Conservation (phyloP, 2,888 invertebrate genomes). For the Campoplex nolae region DNA sequence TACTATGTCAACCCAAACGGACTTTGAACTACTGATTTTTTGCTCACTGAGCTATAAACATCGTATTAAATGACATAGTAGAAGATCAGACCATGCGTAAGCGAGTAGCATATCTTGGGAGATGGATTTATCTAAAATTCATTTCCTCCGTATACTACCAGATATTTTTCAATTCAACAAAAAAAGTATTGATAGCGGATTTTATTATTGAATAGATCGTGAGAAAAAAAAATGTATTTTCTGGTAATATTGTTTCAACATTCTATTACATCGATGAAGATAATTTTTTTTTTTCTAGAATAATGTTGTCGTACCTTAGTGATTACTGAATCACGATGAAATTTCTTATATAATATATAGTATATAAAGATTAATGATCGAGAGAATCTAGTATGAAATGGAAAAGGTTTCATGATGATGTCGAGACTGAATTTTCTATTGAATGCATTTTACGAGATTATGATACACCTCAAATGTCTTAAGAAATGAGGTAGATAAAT, state of each 20-base stretch:
- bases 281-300: background rate
- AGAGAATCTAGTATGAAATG: background rate
- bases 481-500: slow-evolving; percentile 20
- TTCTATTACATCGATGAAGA: background rate
- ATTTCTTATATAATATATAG: background rate
- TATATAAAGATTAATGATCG: background rate
- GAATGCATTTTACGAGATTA: slow-evolving; percentile 19
- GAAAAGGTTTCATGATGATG: background rate
- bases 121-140: background rate
- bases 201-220: too few relatives aligned
- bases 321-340: background rate
- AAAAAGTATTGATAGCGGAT: background rate
- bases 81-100: background rate
- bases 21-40: slow-evolving; percentile 2
- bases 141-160: too few relatives aligned
- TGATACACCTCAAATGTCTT: slow-evolving; percentile 3
- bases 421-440: background rate
- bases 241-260: too few relatives aligned
- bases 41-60: background rate
- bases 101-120: background rate
- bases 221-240: too few relatives aligned
- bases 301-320: background rate
- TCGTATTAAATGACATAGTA: background rate
- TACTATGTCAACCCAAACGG: slow-evolving; percentile 13
- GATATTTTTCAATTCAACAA: background rate